phyloP scores from a whole-genome alignment of 1,140 invertebrate species.

The Adoxophyes honmai region DNA sequence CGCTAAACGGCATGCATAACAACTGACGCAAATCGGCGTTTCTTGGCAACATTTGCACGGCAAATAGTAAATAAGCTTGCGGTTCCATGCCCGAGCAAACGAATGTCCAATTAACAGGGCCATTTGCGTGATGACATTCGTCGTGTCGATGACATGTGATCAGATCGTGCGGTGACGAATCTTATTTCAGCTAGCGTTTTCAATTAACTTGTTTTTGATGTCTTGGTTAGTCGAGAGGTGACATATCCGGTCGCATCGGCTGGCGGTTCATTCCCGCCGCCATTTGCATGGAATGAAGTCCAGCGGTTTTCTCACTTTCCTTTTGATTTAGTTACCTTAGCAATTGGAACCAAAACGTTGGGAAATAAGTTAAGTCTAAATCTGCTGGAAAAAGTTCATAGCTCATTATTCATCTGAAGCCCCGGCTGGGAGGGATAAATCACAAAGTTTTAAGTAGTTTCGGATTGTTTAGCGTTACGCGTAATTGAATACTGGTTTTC shows the following conservation, averaged over 20 bases:
- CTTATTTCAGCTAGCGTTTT: not conserved
- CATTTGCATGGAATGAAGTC: too few relatives aligned
- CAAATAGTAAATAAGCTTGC: constrained; percentile 29
- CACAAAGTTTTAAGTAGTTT: not conserved
- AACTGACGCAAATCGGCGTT: constrained; percentile 34
- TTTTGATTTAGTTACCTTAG: too few relatives aligned
- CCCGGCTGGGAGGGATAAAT: not conserved
- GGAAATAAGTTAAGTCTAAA: too few relatives aligned
- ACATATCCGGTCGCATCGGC: not conserved
- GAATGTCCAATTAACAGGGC: constrained; percentile 16
- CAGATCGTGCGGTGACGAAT: not conserved
- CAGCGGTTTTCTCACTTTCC: too few relatives aligned
- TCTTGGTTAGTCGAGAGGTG: not conserved
- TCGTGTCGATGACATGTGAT: not conserved
- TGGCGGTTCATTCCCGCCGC: too few relatives aligned
- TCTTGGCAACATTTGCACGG: constrained; percentile 28
- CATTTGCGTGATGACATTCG: not conserved
- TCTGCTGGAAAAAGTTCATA: not conserved
- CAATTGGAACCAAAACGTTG: too few relatives aligned
- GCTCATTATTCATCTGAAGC: not conserved
- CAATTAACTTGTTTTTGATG: not conserved
- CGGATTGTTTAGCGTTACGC: too few relatives aligned
- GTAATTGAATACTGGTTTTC: too few relatives aligned
- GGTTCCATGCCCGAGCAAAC: constrained; percentile 18
- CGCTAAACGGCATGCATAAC: constrained; percentile 33